phyloP scores from a whole-genome alignment of 2,888 invertebrate species.

The Lochmaea capreae region DNA sequence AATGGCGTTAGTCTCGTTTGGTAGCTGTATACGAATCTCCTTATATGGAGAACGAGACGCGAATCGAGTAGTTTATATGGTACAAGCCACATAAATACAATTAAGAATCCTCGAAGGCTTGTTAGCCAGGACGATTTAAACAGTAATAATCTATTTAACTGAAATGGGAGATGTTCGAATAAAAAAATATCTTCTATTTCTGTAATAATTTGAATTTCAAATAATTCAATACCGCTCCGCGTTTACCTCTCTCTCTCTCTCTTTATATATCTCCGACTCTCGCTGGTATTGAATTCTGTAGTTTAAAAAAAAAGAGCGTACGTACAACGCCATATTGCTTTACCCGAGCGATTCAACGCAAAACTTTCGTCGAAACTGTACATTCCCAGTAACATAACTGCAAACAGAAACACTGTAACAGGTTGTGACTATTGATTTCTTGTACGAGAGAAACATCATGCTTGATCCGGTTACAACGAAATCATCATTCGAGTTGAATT shows the following conservation, averaged over 20 bases:
- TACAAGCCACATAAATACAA: constrained; percentile 34
- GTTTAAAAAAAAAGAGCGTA: background rate
- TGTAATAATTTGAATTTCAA: constrained; percentile 10
- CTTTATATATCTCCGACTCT: background rate
- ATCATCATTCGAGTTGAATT: constrained; percentile 16
- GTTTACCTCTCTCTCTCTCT: background rate
- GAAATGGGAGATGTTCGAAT: background rate
- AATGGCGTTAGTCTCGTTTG: constrained; percentile 39
- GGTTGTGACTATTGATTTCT: constrained; percentile 51
- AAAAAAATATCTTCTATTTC: background rate
- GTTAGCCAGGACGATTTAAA: constrained; percentile 6
- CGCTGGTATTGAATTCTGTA: constrained; percentile 16
- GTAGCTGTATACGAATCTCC: constrained; percentile 31
- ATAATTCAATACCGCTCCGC: background rate
- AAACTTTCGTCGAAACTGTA: constrained; percentile 46
- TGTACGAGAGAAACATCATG: constrained; percentile 43
- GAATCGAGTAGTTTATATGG: constrained; percentile 33
- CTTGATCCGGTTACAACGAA: constrained; percentile 27
- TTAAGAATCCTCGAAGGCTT: constrained; percentile 19
- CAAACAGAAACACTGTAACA: constrained; percentile 49
- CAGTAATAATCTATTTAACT: background rate
- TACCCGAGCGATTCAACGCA: constrained; percentile 38
- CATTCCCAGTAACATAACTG: constrained; percentile 48
- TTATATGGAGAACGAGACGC: constrained; percentile 37
- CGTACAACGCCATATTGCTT: constrained; percentile 27